A percentile compares a stretch with the other conserved stretches of the same genome.
Conservation (phyloP, 2,888 invertebrate genomes). For the Cheilosia variabilis region DNA sequence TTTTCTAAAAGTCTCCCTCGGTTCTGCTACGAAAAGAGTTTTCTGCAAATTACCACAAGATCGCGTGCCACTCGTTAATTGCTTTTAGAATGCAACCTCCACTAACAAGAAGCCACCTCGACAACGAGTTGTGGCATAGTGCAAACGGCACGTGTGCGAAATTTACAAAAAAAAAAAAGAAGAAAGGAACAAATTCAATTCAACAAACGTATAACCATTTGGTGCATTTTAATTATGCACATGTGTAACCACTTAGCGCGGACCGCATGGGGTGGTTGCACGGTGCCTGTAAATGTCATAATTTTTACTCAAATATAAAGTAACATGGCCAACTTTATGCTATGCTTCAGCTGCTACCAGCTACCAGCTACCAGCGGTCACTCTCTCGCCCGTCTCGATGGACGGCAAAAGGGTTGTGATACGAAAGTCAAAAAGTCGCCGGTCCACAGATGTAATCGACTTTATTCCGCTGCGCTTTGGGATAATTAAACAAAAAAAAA, state of each 20-base stretch:
- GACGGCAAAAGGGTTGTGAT: conserved; percentile 39
- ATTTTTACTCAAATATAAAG: conserved; percentile 34
- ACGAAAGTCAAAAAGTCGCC: conserved; percentile 63
- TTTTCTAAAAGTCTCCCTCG: background rate
- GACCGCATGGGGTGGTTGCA: conserved; percentile 36
- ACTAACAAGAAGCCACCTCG: conserved; percentile 23
- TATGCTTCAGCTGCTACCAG: conserved; percentile 54
- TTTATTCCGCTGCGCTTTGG: conserved; percentile 34
- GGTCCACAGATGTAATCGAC: conserved; percentile 59
- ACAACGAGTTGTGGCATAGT: conserved; percentile 2
- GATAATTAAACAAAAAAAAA: conserved; percentile 42
- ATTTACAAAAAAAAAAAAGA: background rate
- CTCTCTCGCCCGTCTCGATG: background rate
- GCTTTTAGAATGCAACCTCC: conserved; percentile 32
- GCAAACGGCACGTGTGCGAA: conserved; percentile 58
- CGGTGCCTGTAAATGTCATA: conserved; percentile 48
- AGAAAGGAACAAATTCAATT: conserved; percentile 30
- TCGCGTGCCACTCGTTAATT: conserved; percentile 67
- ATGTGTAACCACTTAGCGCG: conserved; percentile 61
- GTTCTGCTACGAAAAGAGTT: background rate
- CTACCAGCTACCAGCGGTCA: conserved; percentile 29
- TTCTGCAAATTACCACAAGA: conserved; percentile 33
- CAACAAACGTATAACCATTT: conserved; percentile 19
- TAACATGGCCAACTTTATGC: conserved; percentile 17
- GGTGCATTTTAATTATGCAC: conserved; percentile 60